Evolutionary conservation across 2,797 vertebrate species (phyloP).

Genomic region (Pangasius mekongensis): DNA sequence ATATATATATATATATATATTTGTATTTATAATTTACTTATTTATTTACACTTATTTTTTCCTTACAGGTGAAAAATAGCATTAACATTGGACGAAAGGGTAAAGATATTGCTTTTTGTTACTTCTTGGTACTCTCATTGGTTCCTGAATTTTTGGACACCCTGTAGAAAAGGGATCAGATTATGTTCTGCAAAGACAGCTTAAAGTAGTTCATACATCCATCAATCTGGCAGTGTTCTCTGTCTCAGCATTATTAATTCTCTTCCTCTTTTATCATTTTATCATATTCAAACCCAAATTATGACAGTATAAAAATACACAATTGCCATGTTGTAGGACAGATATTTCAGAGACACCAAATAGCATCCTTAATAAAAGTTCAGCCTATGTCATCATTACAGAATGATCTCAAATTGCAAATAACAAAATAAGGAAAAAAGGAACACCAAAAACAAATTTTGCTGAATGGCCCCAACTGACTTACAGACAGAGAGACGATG

Average conservation of each 20-base stretch:
- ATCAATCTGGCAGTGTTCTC: background rate
- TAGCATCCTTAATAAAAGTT: background rate
- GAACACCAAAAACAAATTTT: conserved; percentile 9
- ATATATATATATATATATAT: no score
- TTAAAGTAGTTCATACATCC: background rate
- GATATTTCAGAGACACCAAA: background rate
- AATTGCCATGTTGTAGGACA: background rate
- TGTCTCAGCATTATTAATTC: background rate
- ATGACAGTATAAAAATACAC: background rate
- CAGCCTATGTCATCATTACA: background rate
- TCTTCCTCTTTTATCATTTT: background rate
- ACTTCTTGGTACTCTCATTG: background rate
- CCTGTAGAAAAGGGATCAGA: background rate
- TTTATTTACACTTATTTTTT: background rate
- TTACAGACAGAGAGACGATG: background rate
- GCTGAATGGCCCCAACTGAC: background rate
- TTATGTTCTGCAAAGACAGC: background rate
- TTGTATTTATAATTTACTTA: background rate
- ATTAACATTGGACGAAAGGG: background rate
- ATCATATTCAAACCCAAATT: background rate
- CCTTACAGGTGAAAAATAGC: background rate
- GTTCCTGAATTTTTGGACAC: background rate
- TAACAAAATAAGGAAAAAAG: background rate
- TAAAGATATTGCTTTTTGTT: background rate
- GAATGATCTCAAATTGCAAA: background rate